These are phyloP conservation scores for Noctua pronuba DNA, from an alignment of 2,888 invertebrate species.

Conservation along the genomic window DNA sequence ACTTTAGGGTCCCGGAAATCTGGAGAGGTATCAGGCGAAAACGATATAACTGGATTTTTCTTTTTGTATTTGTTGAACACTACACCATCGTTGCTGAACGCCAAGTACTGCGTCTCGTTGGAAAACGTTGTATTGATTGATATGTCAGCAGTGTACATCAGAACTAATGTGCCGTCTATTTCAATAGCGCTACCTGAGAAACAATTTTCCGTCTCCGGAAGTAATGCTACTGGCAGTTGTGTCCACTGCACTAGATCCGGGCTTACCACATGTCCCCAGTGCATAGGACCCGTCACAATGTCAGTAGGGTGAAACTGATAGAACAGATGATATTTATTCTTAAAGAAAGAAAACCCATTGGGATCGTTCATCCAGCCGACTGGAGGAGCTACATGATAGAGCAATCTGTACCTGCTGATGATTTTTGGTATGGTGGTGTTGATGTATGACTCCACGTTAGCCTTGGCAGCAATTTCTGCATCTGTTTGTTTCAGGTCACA, in stretches of 20 bases:
- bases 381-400: conserved; percentile 83
- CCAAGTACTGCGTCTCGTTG: conserved; percentile 81
- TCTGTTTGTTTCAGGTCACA: conserved; percentile 39
- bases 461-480: conserved; percentile 10
- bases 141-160: conserved; percentile 83
- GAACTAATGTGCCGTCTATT: conserved; percentile 78
- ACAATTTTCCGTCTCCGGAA: conserved; percentile 83
- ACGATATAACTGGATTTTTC: conserved; percentile 83
- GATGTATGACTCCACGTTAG: conserved; percentile 27
- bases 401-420: conserved; percentile 74
- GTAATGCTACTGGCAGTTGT: conserved; percentile 84
- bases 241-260: conserved; percentile 87
- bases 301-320: conserved; percentile 88
- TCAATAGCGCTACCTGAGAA: conserved; percentile 87
- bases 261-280: conserved; percentile 89
- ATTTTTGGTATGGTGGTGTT: neutral
- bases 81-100: conserved; percentile 82
- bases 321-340: conserved; percentile 88
- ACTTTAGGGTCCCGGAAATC: conserved; percentile 89
- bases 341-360: conserved; percentile 88
- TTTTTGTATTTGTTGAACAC: conserved; percentile 82
- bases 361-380: conserved; percentile 91
- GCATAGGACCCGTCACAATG: conserved; percentile 84
- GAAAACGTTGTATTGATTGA: neutral
- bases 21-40: conserved; percentile 77